Evolutionary conservation across 2,888 invertebrate genomes (phyloP).

Genomic region (Cephus runcator): DNA sequence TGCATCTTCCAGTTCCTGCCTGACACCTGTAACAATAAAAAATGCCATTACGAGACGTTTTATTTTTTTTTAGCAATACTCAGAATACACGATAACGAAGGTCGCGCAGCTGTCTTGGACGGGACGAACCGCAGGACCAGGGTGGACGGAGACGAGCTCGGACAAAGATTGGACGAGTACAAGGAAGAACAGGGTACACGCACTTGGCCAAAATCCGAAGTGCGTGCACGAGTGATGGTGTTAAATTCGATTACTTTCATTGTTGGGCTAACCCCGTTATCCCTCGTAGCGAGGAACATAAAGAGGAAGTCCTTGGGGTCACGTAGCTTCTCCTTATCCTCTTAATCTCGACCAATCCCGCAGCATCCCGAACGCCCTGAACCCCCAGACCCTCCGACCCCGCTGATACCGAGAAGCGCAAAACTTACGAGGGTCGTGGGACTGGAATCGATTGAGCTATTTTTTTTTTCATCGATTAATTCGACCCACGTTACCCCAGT

Average conservation of each 20-base stretch:
- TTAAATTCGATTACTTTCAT: conserved; percentile 63
- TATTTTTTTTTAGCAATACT: too few species aligned
- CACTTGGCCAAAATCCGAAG: conserved; percentile 46
- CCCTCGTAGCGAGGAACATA: conserved; percentile 29
- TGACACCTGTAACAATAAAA: conserved; percentile 82
- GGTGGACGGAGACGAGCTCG: too few species aligned
- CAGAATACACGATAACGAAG: too few species aligned
- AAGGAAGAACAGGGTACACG: conserved; percentile 5
- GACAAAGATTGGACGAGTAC: too few species aligned
- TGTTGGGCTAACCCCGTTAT: conserved; percentile 59
- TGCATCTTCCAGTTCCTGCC: conserved; percentile 96
- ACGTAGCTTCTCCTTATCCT: conserved; percentile 54
- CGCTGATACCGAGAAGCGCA: not conserved
- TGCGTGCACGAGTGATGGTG: conserved; percentile 50
- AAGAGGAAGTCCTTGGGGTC: conserved; percentile 34
- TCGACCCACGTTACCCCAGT: too few species aligned
- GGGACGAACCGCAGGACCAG: too few species aligned
- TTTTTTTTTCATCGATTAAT: too few species aligned
- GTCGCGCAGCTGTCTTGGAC: too few species aligned
- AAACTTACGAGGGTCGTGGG: not conserved
- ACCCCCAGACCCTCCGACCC: not conserved
- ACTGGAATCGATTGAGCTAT: too few species aligned
- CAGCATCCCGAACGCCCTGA: not conserved
- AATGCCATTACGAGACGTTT: not conserved
- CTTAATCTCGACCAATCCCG: conserved; percentile 26